Evolutionary conservation across 2,797 vertebrate genomes (phyloP), one percentile per base, ranked within the genome.

Genomic region (Ibycter americanus): DNA sequence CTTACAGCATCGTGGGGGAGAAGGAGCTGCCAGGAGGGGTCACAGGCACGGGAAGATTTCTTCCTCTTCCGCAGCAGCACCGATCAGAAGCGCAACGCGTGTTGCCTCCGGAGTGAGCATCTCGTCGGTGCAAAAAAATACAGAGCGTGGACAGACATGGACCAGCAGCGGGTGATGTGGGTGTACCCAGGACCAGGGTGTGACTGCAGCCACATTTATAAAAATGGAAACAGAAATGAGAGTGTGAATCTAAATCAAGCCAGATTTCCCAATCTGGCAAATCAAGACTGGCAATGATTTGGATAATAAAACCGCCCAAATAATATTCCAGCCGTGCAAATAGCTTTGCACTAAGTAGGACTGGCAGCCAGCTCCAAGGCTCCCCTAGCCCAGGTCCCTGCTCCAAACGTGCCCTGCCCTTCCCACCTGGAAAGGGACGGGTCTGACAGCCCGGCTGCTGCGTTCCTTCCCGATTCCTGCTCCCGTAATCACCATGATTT

Each of bases 181-280:
- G 8, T 11, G 42, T 51, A 36, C 51, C 59, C 4, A 82, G 89
- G 26, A 11, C 49, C 42, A 34, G 10, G 11, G 87, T 87, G 91
- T 81, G 82, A 83, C 58, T 26, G 59, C 67, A 31, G 29, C 1
- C 1, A 46, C 40, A 6, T 42, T 32, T 63, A 42, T 11, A 61
- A 58, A 96, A 58, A 96, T 70, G 29, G 80, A 96, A 95, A 92
- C 70, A 86, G 86, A 96, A 93, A 96, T 92, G 29, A 93, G 93
- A 96, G 76, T 46, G n/a, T 55, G 23, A 89, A 76, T 86, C 90
- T 95, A 95, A 97, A 93, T 72, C 91, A 81, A 95, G 83, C 71
- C 88, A 93, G 77, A 83, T 95, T 80, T 44, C 44, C 44, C 44
- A 44, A 17, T 19, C 44, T 44, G 44, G 44, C 44, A 44, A 44